Conservation (phyloP, 2,888 invertebrate genomes). For the Allophyes oxyacanthae region DNA sequence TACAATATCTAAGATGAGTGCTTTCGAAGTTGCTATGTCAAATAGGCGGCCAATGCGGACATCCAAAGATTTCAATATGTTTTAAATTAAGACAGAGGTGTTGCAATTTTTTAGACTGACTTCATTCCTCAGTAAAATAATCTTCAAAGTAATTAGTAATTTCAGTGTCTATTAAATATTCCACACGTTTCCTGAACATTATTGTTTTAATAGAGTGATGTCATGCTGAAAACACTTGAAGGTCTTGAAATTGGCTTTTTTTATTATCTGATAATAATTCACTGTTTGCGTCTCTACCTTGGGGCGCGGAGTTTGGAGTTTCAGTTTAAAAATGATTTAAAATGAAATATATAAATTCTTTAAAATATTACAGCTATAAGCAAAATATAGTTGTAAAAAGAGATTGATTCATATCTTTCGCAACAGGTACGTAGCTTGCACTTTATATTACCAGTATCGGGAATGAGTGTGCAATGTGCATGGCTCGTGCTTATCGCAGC, state of each 20-base stretch:
- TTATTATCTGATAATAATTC: too few relatives aligned
- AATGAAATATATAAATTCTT: not conserved
- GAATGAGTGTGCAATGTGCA: slow-evolving; percentile 27
- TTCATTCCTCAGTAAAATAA: slow-evolving; percentile 21
- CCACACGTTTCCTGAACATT: slow-evolving; percentile 18
- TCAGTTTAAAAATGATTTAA: not conserved
- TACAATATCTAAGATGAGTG: slow-evolving; percentile 25
- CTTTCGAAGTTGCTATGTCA: slow-evolving; percentile 14
- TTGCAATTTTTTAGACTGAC: slow-evolving; percentile 16
- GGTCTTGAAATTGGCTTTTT: slow-evolving; percentile 6
- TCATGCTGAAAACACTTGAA: slow-evolving; percentile 11
- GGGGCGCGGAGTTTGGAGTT: too few relatives aligned
- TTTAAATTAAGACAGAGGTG: slow-evolving; percentile 14
- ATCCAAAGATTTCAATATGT: slow-evolving; percentile 28
- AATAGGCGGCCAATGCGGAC: slow-evolving; percentile 8
- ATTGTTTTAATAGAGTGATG: slow-evolving; percentile 16
- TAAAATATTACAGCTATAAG: not conserved
- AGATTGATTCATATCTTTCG: slow-evolving; percentile 14
- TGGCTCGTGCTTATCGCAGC: slow-evolving; percentile 23
- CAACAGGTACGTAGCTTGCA: slow-evolving; percentile 37
- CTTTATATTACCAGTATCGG: slow-evolving; percentile 25
- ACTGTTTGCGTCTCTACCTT: too few relatives aligned
- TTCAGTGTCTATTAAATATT: not conserved
- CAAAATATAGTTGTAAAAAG: slow-evolving; percentile 18
- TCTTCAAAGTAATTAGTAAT: slow-evolving; percentile 13